Base-by-base conservation (phyloP, 2,888 invertebrate species). In the Andrena marginata region DNA sequence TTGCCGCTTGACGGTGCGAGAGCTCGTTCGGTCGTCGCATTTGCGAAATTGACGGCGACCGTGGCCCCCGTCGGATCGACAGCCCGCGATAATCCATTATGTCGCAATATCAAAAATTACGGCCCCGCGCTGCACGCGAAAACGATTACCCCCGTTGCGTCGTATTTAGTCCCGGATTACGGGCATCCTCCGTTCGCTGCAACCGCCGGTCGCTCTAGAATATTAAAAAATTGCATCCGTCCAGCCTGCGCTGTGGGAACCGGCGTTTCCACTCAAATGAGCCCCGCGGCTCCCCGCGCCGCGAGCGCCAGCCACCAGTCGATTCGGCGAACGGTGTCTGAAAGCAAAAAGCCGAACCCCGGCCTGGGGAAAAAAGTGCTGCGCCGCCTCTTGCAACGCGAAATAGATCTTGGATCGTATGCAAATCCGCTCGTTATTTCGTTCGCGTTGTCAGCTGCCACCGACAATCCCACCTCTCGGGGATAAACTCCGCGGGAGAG, bases 371-470 rank as follows among this genome's bases (percentile, higher is more conserved):
- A 31, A 35, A 59, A 29, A 35, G 68, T 56, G 16, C 35, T 10
- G 48, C 51, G 35, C 54, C 48, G 49, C 10, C 51, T 42, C 56
- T 71, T 33, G 42, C 60, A 42, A 51, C 67, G 64, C 62, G 72
- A 72, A 82, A 85, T 73, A 67, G 75, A 85, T 85, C 77, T 85
- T 77, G 80, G 56, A 69, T 70, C 65, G 69, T 72, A 69, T 80
- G 85, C 70, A 88, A 85, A 84, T 88, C 72, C 67, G 59, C 49
- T 74, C 60, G 82, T 51, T 75, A 69, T 54, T 68, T 56, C 64
- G 68, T 68, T 60, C 77, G 68, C 70, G 82, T 80, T 86, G 85
- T 83, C 88, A 82, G 81, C 81, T 78, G 86, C 82, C 71, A 71
- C 82, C 73, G 84, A 78, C 84, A 81, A 80, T 78, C 80, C 77